Evolutionary conservation across 2,888 invertebrate species (phyloP), one percentile per base, ranked within the genome.

Genomic region (Nowickia ferox): DNA sequence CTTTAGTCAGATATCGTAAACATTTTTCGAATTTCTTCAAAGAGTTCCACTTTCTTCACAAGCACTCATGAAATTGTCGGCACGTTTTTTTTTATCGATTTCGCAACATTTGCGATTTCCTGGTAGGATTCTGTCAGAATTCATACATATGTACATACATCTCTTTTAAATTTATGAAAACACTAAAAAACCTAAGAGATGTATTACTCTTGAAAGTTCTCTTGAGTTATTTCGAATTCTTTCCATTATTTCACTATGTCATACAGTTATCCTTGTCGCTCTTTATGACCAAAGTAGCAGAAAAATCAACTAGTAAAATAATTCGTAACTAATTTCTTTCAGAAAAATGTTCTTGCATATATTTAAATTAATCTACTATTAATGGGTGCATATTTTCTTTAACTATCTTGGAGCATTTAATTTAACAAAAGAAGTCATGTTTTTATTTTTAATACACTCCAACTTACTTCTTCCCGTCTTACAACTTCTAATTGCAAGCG

Each of bases 401-500:
- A 40, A n/a, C 19, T 30, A 78, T 79, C 83, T 83, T 86, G 83
- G 86, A 86, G 86, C 75, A 19, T 13, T 59, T 76, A 11, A 15
- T n/a, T 46, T 53, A 55, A 63, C 51, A 19, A 46, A 48, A 40
- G 17, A 42, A 46, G n/a, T 19, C 13, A 17, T n/a, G 51, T 66
- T 19, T 38, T 38, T 48, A 72, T 66, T 19, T 38, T 38, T 48
- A 72, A 9, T 6, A 30, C 30, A 46, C 10, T 40, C 10, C 46
- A 72, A 94, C 98, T 97, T 96, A 98, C 98, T 97, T 98, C 98
- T 96, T 98, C 98, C 93, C 98, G 96, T 93, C 98, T 96, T 95
- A 97, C 97, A 93, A 97, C 95, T 95, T 98, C 98, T 93, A 97
- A 95, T 94, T 98, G 98, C 93, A 98, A 95, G 93, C 97, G 96